Conservation (phyloP, 2,797 vertebrate species). For the Lemur catta region DNA sequence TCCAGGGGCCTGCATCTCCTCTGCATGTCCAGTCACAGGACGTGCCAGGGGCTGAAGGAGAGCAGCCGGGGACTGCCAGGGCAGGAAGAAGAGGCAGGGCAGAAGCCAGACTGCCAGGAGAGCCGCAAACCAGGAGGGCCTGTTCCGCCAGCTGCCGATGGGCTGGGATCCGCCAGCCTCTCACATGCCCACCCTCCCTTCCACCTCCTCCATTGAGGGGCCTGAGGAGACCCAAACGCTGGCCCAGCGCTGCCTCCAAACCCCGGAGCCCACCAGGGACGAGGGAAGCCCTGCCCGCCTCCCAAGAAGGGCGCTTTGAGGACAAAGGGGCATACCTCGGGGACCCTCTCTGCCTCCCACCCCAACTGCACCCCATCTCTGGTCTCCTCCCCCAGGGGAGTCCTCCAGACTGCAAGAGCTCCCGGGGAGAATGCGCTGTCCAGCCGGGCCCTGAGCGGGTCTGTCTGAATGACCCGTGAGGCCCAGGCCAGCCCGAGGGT, state of each 20-base stretch:
- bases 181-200: not conserved
- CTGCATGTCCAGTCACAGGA: not conserved
- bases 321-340: not conserved
- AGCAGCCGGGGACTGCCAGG: not conserved
- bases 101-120: not conserved
- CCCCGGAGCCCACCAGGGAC: not conserved
- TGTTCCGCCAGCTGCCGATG: rapidly evolving
- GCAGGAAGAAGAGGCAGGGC: not conserved
- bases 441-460: not conserved
- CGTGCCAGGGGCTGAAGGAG: not conserved
- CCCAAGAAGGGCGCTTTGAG: not conserved
- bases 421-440: not conserved
- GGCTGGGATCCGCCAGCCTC: not conserved
- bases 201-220: not conserved
- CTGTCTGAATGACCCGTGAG: not conserved
- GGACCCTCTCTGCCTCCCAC: not conserved
- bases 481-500: not conserved
- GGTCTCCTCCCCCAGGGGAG: not conserved
- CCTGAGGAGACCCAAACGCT: not conserved
- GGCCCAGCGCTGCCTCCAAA: not conserved
- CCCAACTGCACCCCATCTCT: not conserved
- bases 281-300: not conserved
- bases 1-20: not conserved
- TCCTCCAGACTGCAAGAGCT: not conserved
- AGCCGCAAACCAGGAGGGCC: not conserved